Evolutionary conservation across 1,140 invertebrate species (phyloP).

Genomic region (Wiebesia pumilae): DNA sequence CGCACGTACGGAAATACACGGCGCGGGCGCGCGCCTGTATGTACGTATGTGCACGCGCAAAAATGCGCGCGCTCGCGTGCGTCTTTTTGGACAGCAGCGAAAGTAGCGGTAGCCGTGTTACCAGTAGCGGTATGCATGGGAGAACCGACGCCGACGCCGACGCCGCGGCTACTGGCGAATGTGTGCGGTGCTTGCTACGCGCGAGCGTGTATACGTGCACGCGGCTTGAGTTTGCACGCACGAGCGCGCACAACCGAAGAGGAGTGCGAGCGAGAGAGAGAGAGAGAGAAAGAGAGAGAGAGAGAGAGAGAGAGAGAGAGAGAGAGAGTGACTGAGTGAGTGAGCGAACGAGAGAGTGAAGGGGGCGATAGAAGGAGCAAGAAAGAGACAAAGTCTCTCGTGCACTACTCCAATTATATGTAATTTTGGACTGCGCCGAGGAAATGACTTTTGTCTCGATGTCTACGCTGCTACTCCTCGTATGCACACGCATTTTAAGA

Average conservation of each 20-base stretch:
- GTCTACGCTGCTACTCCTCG: slow-evolving; percentile 40
- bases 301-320: slow-evolving; percentile 23
- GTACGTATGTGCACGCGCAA: background rate
- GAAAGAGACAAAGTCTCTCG: slow-evolving; percentile 41
- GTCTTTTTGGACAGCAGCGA: slow-evolving; percentile 15
- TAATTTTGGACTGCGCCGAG: slow-evolving; percentile 53
- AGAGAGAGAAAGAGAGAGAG: background rate
- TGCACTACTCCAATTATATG: slow-evolving; percentile 54
- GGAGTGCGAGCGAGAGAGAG: background rate
- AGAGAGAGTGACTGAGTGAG: slow-evolving; percentile 19
- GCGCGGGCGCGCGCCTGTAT: too few relatives aligned
- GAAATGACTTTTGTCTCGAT: slow-evolving; percentile 54
- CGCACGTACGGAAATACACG: slow-evolving; percentile 27
- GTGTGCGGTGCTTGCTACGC: too few relatives aligned
- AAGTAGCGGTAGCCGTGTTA: background rate
- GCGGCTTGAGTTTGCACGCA: background rate
- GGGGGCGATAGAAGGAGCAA: slow-evolving; percentile 12
- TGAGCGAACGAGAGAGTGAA: background rate
- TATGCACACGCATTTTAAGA: slow-evolving; percentile 45
- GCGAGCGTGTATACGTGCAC: background rate
- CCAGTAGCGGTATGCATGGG: background rate
- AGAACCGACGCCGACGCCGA: background rate
- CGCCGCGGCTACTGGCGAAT: background rate
- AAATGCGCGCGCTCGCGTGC: background rate
- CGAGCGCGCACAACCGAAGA: background rate